phyloP scores from a whole-genome alignment of 2,888 invertebrate genomes.

The Bombylius major region DNA sequence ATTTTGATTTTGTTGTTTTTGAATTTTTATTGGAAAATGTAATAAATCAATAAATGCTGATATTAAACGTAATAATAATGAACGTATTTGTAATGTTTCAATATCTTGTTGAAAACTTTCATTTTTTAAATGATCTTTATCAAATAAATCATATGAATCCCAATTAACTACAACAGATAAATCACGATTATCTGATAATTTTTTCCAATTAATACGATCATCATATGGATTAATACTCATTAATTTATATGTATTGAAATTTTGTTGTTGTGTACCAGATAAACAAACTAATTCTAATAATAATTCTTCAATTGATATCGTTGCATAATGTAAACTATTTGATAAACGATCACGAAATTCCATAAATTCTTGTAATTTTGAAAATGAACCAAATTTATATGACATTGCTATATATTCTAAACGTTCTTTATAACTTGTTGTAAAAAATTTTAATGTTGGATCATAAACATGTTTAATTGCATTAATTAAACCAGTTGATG shows the following conservation, averaged over 20 bases:
- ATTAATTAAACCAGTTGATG: slow-evolving; percentile 57
- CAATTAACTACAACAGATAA: slow-evolving; percentile 55
- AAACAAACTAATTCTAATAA: slow-evolving; percentile 51
- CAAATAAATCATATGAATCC: slow-evolving; percentile 44
- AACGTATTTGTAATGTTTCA: slow-evolving; percentile 30
- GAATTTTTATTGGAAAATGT: slow-evolving; percentile 18
- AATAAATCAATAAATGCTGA: slow-evolving; percentile 32
- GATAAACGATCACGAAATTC: slow-evolving; percentile 69
- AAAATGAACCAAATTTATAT: slow-evolving; percentile 90
- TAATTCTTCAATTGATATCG: slow-evolving; percentile 52
- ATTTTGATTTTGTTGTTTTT: neutral
- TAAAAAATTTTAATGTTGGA: slow-evolving; percentile 72
- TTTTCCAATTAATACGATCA: slow-evolving; percentile 46
- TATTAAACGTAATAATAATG: slow-evolving; percentile 28
- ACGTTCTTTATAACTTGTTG: slow-evolving; percentile 79
- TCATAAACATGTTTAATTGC: slow-evolving; percentile 59
- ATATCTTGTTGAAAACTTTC: slow-evolving; percentile 31
- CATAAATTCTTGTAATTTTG: slow-evolving; percentile 81
- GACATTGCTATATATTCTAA: slow-evolving; percentile 83
- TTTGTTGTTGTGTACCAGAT: slow-evolving; percentile 32
- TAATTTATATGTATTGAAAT: slow-evolving; percentile 40
- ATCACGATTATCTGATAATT: slow-evolving; percentile 64
- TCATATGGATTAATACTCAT: slow-evolving; percentile 48
- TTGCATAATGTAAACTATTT: slow-evolving; percentile 66
- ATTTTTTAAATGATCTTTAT: slow-evolving; percentile 21